Base-by-base conservation (phyloP, 2,888 invertebrate genomes). In the Paralinhomoeus sp. region DNA sequence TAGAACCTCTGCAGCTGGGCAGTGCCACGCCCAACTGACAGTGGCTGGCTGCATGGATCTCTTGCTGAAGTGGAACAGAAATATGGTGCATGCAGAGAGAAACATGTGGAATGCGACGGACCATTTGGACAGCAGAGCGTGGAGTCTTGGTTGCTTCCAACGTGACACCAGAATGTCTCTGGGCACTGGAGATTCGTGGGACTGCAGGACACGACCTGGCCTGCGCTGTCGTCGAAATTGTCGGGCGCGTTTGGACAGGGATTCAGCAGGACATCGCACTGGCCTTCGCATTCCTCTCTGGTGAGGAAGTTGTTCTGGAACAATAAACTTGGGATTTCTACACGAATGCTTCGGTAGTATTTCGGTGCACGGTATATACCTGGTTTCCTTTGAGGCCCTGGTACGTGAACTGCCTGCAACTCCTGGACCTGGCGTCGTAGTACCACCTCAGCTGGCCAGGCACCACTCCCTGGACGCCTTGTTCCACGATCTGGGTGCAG, bases 71-170 rank as follows among this genome's bases (percentile, higher is more conserved):
- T 21, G 23, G 23, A 39, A 23, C 7, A 39, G 9, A 5, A 9
- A 23, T 9, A 40, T 21, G n/a, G 12, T 9, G 9, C 9, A 40
- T 23, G 20, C 3, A 20, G 13, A 23, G 5, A 12, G 27, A 9
- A 27, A 27, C 7, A 27, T 27, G 7, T 27, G 7, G 27, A 27
- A 12, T 27, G 5, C n/a, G 3, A 35, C 35, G 3, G 9, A 41
- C 41, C 41, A 27, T 41, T 41, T 27, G 41, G 41, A 17, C 41
- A 41, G 20, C 41, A 41, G 3, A 41, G 7, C 5, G 41, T 41
- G 15, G 27, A 31, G 13, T 41, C 41, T 13, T 24, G 21, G 18
- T 9, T 24, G 3, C 27, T n/a, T 12, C 41, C 41, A 13, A 41
- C 13, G 22, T 41, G 41, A 27, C 41, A 41, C 41, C 41, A 41